phyloP scores from a whole-genome alignment of 2,888 invertebrate genomes.

The Syritta pipiens region DNA sequence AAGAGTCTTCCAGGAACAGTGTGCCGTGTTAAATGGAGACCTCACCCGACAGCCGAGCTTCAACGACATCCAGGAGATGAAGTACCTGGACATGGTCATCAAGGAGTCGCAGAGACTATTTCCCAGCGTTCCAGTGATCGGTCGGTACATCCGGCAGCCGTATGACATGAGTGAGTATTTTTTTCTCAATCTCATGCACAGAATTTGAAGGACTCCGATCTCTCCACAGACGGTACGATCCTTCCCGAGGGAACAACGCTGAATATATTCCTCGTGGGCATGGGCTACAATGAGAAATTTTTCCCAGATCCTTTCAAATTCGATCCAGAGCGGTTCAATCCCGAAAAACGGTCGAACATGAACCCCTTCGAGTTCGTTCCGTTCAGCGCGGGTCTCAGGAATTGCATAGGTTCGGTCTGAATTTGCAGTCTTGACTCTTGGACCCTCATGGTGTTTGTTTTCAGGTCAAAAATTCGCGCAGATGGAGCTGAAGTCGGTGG shows the following conservation, averaged over 20 bases:
- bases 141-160: constrained; percentile 72
- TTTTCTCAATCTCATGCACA: not conserved
- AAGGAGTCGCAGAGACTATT: constrained; percentile 75
- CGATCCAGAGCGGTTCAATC: constrained; percentile 81
- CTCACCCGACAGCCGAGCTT: constrained; percentile 73
- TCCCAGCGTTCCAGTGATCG: constrained; percentile 76
- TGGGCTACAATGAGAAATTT: constrained; percentile 74
- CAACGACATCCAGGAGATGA: constrained; percentile 75
- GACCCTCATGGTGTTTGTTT: not conserved
- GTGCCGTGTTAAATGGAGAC: constrained; percentile 77
- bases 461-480: constrained; percentile 80
- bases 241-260: constrained; percentile 73
- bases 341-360: constrained; percentile 73
- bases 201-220: not conserved
- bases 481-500: constrained; percentile 80
- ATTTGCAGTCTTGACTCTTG: constrained; percentile 28
- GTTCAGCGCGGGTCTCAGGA: constrained; percentile 84
- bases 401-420: constrained; percentile 75
- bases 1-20: constrained; percentile 80
- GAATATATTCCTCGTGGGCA: constrained; percentile 71
- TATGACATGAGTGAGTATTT: constrained; percentile 73
- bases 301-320: constrained; percentile 75
- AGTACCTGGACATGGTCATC: constrained; percentile 75
- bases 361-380: constrained; percentile 82
- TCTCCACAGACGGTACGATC: constrained; percentile 72